These are phyloP conservation scores for Potorous gilbertii DNA, from an alignment of 2,797 vertebrate species.

Conservation along the genomic window DNA sequence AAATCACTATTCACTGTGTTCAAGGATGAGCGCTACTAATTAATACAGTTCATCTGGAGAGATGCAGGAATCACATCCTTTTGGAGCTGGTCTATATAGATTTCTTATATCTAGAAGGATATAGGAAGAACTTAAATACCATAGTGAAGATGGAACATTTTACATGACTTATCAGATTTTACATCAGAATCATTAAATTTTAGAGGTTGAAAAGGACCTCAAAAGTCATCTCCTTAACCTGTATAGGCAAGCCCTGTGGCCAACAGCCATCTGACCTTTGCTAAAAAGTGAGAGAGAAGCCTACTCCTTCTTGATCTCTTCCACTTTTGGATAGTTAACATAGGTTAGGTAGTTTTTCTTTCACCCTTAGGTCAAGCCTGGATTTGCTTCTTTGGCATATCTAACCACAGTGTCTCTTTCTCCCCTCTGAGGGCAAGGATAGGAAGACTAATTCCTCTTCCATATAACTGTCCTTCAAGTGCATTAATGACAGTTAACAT, in stretches of 20 bases:
- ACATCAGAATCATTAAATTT: not conserved
- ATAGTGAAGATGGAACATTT: not conserved
- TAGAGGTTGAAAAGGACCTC: not conserved
- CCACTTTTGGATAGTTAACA: not conserved
- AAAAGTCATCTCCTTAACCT: not conserved
- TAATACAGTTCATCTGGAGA: not conserved
- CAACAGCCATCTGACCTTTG: not conserved
- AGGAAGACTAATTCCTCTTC: not conserved
- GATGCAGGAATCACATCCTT: not conserved
- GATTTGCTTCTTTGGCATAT: not conserved
- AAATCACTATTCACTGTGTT: not conserved
- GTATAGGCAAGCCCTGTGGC: not conserved
- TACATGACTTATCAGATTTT: not conserved
- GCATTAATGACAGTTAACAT: not conserved
- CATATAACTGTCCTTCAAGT: not conserved
- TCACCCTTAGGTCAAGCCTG: not conserved
- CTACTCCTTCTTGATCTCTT: not conserved
- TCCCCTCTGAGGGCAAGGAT: not conserved
- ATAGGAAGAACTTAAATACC: not conserved
- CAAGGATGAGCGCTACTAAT: not conserved
- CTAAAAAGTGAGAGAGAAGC: not conserved
- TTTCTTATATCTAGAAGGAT: not conserved
- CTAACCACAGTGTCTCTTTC: not conserved
- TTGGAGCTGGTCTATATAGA: not conserved
- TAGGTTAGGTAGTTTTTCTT: not conserved